These are phyloP conservation scores for Cephalopterus ornatus DNA, from an alignment of 2,113 vertebrate species.

Conservation along the genomic window DNA sequence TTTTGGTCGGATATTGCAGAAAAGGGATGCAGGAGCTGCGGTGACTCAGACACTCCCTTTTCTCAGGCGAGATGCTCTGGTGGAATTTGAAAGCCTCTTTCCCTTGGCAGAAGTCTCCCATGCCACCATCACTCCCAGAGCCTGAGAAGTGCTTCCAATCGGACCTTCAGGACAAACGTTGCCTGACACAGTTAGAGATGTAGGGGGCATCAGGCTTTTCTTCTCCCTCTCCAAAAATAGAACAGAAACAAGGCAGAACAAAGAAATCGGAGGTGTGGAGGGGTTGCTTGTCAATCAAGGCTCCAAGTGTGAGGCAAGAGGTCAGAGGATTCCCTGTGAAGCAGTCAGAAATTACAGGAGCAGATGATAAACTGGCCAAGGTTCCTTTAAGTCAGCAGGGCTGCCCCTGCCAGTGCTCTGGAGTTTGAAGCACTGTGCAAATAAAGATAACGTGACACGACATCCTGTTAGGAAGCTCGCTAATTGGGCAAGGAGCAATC, in stretches of 20 bases:
- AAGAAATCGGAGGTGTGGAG: neutral
- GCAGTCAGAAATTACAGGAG: neutral
- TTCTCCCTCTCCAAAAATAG: neutral
- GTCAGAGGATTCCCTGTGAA: neutral
- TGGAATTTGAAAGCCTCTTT: neutral
- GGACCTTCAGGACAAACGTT: neutral
- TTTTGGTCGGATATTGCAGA: neutral
- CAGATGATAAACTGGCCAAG: neutral
- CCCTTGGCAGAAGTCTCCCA: neutral
- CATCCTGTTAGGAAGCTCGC: neutral
- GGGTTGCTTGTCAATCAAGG: neutral
- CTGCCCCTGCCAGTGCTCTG: neutral
- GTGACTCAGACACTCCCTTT: neutral
- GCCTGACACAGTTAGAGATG: neutral
- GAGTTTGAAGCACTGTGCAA: neutral
- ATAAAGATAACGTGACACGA: neutral
- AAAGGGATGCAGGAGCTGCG: neutral
- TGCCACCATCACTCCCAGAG: fast-evolving
- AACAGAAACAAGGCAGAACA: neutral
- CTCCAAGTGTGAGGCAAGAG: neutral
- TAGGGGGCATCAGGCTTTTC: neutral
- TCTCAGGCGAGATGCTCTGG: neutral
- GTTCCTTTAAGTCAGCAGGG: neutral
- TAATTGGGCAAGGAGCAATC: neutral
- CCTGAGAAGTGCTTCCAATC: neutral